Conservation (phyloP, 2,888 invertebrate genomes). For the Scaptomyza tumidula region DNA sequence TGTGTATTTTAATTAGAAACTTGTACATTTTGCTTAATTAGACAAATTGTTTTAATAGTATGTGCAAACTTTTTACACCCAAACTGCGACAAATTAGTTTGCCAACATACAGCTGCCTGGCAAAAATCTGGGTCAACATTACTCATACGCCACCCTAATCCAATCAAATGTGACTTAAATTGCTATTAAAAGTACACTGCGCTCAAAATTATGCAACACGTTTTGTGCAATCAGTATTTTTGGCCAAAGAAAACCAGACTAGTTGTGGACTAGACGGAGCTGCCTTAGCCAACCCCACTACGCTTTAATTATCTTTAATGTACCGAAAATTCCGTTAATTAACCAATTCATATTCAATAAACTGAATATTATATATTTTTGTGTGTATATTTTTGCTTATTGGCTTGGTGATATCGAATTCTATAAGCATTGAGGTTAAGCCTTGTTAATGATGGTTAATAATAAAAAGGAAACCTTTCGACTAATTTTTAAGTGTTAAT, state of each 20-base stretch:
- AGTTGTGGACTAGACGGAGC: background rate
- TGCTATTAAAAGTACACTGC: slow-evolving; percentile 25
- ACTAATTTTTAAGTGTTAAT: too few relatives aligned
- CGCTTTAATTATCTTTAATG: slow-evolving; percentile 7
- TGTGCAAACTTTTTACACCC: slow-evolving; percentile 64
- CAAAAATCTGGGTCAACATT: slow-evolving; percentile 51
- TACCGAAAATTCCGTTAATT: slow-evolving; percentile 7
- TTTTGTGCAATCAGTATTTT: slow-evolving; percentile 1
- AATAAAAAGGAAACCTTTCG: too few relatives aligned
- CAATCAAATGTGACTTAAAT: slow-evolving; percentile 58
- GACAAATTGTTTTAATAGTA: slow-evolving; percentile 76
- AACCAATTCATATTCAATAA: slow-evolving; percentile 41
- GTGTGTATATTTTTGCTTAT: background rate
- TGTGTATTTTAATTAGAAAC: slow-evolving; percentile 77
- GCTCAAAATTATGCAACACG: slow-evolving; percentile 62
- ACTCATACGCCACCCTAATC: slow-evolving; percentile 32
- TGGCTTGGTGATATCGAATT: slow-evolving; percentile 12
- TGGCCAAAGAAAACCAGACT: background rate
- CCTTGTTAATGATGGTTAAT: too few relatives aligned
- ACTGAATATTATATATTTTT: slow-evolving; percentile 27
- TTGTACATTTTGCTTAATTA: slow-evolving; percentile 79
- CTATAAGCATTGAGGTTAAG: background rate
- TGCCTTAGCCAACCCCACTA: background rate
- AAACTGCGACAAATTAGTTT: slow-evolving; percentile 71
- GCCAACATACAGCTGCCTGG: slow-evolving; percentile 27